Base-by-base conservation (phyloP, 1,140 invertebrate species). In the Zaprionus vittiger region DNA sequence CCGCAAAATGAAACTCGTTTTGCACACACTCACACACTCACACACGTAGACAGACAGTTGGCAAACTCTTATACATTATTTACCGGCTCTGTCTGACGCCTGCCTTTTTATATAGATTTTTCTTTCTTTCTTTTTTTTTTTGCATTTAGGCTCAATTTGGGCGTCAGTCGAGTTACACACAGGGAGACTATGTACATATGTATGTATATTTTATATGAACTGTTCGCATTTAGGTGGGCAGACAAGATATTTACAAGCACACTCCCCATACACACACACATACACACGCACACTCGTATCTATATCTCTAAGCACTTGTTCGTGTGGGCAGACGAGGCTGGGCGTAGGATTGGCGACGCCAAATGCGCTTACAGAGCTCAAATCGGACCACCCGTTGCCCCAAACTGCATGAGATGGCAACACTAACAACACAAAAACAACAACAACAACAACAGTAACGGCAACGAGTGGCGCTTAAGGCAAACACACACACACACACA, bases 271-370 rank as follows among this genome's bases (percentile, higher is more conserved):
- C 37, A 65, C 17, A 62, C 17, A 59, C 20, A 70, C 14, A 68
- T 5, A 28, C 28, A 54, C 6, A 70, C 20, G n/a, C 17, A 31
- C 15, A 61, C 31, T 63, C n/a, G 52, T 77, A 77, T 81, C 79
- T 68, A 59, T 78, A 72, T 76, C 76, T 83, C 68, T 79, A 79
- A 77, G 77, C 81, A 83, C 81, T 79, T 80, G 81, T 83, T 41
- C 76, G 81, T 76, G 81, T 83, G 81, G 80, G 81, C 67, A 73
- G 81, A 77, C 68, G 72, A 80, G 71, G 66, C 72, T 79, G 76
- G 78, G 81, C 73, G 81, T 83, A 83, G 81, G 81, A 75, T 73
- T 79, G 77, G 49, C 81, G 77, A 79, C 77, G 77, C 80, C 78
- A 73, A 75, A 75, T 75, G 73, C 73, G 73, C 73, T 75, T 75